phyloP scores from a whole-genome alignment of 1,140 invertebrate species.

The Cotesia chilonis region DNA sequence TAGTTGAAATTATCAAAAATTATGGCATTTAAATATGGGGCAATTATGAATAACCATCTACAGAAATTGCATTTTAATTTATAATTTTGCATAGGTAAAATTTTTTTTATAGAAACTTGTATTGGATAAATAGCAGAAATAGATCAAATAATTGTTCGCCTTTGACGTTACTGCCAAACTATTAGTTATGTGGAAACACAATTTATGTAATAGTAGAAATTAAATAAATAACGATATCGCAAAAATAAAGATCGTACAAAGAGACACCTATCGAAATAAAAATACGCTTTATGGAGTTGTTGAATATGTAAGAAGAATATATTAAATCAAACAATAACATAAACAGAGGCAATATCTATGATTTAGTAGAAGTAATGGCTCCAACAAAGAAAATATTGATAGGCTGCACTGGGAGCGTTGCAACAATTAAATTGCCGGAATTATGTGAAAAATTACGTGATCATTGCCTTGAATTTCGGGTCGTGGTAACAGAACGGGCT shows the following conservation, averaged over 20 bases:
- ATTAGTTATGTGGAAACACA: neutral
- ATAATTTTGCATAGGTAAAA: too few relatives aligned
- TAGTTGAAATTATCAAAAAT: too few relatives aligned
- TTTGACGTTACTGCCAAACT: too few relatives aligned
- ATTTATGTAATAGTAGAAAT: neutral
- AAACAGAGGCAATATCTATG: neutral
- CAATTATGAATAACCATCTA: too few relatives aligned
- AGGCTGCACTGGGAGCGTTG: constrained; percentile 91
- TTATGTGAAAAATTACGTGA: constrained; percentile 70
- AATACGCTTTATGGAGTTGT: neutral
- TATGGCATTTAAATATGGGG: too few relatives aligned
- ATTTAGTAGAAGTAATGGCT: constrained; percentile 43
- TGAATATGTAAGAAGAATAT: neutral
- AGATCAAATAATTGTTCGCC: too few relatives aligned
- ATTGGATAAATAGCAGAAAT: too few relatives aligned
- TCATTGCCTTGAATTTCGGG: constrained; percentile 71
- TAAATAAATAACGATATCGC: neutral
- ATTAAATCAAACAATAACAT: neutral
- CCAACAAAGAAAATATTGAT: constrained; percentile 73
- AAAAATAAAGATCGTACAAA: constrained; percentile 1
- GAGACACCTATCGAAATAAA: constrained; percentile 11
- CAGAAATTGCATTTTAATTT: too few relatives aligned
- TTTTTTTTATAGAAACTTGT: too few relatives aligned
- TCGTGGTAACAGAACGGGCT: constrained; percentile 86
- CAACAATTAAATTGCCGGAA: constrained; percentile 83